Base-by-base conservation (phyloP, 2,888 invertebrate species). In the Platycnemis pennipes region DNA sequence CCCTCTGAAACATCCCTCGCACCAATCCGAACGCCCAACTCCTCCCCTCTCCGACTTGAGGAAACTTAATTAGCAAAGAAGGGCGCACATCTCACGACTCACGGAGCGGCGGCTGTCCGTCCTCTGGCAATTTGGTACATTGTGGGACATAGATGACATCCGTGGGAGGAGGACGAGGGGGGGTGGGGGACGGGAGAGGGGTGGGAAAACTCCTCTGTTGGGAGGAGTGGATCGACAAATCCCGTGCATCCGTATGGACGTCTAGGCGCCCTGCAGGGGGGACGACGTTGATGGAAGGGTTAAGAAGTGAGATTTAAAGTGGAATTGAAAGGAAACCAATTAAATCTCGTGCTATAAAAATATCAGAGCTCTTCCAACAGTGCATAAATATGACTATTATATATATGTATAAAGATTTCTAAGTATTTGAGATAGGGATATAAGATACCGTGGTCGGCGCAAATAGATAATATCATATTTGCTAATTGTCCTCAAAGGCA, bases 1-100 rank as follows among this genome's bases (percentile, higher is more conserved):
- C 37, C 37, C 77, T 8, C 31, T 13, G 49, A 49, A 11, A 19
- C 49, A 49, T 19, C 11, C n/a, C n/a, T 63, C 26, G 5, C 77
- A 26, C 26, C 11, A n/a, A 37, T 11, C 11, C 77, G 37, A 31
- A 31, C 77, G 37, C 77, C 77, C 31, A 22, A n/a, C 11, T 77
- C 37, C 77, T 13, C 31, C 5, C 16, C 37, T 13, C 77, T 16
- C 37, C 77, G 77, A 77, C 77, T 77, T 77, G 77, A 37, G 37
- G 77, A 77, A 77, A 77, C 77, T 77, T 77, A 77, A 77, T 77
- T 77, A 77, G 77, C 77, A 77, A 77, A 77, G 77, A 37, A 77
- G 77, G 11, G 77, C 37, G 37, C 77, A 77, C 77, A 77, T 77
- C 16, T 56, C 22, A 56, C 22, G 22, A 16, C 69, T 69, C 69